Percentiles rank a stretch among this genome's conserved stretches.
Evolutionary conservation across 2,113 vertebrate species (phyloP).

Genomic region (Xiphorhynchus elegans): DNA sequence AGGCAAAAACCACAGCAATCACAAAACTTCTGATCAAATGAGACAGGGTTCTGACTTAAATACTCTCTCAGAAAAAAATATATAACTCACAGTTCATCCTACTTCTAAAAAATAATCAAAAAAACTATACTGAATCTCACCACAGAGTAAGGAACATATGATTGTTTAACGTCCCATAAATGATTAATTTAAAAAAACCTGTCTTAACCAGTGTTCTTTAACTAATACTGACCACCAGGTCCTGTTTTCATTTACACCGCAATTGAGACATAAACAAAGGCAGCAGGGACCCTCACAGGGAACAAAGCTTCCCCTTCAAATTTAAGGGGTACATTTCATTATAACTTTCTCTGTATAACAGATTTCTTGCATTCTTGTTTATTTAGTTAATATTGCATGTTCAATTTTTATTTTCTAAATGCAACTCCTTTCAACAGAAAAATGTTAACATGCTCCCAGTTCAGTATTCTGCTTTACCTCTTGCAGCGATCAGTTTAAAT

Average conservation of each 20-base stretch:
- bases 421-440: background rate
- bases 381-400: background rate
- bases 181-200: background rate
- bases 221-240: background rate
- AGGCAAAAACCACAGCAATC: background rate
- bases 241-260: conserved; percentile 37
- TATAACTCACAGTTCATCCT: background rate
- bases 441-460: background rate
- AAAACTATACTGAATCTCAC: background rate
- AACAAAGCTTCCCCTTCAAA: background rate
- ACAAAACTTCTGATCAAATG: background rate
- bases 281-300: background rate
- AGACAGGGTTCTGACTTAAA: background rate
- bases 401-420: conserved; percentile 10
- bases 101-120: background rate
- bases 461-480: conserved; percentile 16
- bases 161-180: background rate
- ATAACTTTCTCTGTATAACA: background rate
- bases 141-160: background rate
- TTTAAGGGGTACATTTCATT: background rate
- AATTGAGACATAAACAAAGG: background rate
- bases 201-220: background rate
- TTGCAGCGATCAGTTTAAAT: conserved; percentile 4
- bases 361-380: background rate
- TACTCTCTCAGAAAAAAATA: background rate